phyloP scores from a whole-genome alignment of 2,888 invertebrate genomes.

The Nyleta sp. region DNA sequence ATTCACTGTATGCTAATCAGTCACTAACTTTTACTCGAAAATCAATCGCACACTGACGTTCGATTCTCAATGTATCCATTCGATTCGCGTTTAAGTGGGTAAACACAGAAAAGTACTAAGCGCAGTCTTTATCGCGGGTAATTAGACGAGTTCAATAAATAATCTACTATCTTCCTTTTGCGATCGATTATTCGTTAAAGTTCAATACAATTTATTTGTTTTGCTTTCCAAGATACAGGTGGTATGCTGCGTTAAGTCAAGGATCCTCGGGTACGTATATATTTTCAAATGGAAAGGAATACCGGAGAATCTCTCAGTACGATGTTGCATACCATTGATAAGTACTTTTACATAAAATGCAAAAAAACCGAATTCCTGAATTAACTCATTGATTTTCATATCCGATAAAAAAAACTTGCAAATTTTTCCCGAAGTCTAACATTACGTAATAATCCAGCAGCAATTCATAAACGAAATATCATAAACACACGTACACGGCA shows the following conservation, averaged over 20 bases:
- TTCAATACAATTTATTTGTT: constrained; percentile 52
- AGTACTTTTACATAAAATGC: constrained; percentile 36
- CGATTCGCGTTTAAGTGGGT: not conserved
- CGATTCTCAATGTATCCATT: too few species aligned
- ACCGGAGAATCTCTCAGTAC: constrained; percentile 12
- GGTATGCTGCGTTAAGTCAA: constrained; percentile 49
- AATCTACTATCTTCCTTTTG: constrained; percentile 37
- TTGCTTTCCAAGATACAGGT: constrained; percentile 29
- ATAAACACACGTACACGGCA: too few species aligned
- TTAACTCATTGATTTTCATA: too few species aligned
- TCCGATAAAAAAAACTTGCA: too few species aligned
- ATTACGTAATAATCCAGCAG: too few species aligned
- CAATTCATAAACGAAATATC: too few species aligned
- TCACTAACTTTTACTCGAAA: constrained; percentile 36
- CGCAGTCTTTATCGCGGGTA: constrained; percentile 24
- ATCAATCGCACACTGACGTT: constrained; percentile 18
- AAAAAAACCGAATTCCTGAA: too few species aligned
- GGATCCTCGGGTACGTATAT: constrained; percentile 19
- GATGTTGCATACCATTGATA: constrained; percentile 36
- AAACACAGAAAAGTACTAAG: constrained; percentile 9
- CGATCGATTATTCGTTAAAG: constrained; percentile 48
- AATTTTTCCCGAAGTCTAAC: too few species aligned
- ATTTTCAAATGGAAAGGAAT: constrained; percentile 47
- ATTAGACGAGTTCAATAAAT: constrained; percentile 50
- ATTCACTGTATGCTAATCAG: constrained; percentile 33